These are phyloP conservation scores for Neoarius graeffei DNA, from an alignment of 2,113 vertebrate genomes.

Conservation along the genomic window DNA sequence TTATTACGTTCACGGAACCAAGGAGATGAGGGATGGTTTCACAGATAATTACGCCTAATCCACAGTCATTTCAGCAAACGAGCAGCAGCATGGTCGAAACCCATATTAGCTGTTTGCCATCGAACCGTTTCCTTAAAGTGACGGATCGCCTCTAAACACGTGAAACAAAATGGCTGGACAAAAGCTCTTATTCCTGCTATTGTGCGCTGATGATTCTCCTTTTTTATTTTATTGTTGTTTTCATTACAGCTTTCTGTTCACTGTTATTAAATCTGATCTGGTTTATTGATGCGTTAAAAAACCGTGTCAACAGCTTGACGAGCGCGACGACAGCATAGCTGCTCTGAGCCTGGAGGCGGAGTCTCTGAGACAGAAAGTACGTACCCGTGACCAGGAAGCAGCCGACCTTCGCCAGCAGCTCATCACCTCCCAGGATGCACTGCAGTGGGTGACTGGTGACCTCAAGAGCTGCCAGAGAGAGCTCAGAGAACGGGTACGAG, in stretches of 20 bases:
- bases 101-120: constrained; percentile 48
- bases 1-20: constrained; percentile 37
- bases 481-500: constrained; percentile 47
- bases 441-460: constrained; percentile 49
- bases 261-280: neutral
- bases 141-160: constrained; percentile 33
- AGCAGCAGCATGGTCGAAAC: constrained; percentile 39
- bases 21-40: constrained; percentile 37
- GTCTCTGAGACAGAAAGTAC: constrained; percentile 38
- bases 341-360: constrained; percentile 28
- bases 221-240: constrained; percentile 1
- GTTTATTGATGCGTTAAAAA: neutral
- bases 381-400: constrained; percentile 29
- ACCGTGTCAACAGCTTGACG: constrained; percentile 46
- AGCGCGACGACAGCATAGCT: constrained; percentile 45
- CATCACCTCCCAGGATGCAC: constrained; percentile 50
- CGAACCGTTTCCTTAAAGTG: constrained; percentile 53
- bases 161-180: constrained; percentile 1
- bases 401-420: constrained; percentile 43
- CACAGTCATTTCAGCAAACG: constrained; percentile 48
- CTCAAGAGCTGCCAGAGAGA: constrained; percentile 47
- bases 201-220: constrained; percentile 23
- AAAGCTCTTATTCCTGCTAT: constrained; percentile 17
- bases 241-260: neutral
- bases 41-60: constrained; percentile 60